phyloP scores from a whole-genome alignment of 2,113 vertebrate genomes.

The Amblyornis subalaris region DNA sequence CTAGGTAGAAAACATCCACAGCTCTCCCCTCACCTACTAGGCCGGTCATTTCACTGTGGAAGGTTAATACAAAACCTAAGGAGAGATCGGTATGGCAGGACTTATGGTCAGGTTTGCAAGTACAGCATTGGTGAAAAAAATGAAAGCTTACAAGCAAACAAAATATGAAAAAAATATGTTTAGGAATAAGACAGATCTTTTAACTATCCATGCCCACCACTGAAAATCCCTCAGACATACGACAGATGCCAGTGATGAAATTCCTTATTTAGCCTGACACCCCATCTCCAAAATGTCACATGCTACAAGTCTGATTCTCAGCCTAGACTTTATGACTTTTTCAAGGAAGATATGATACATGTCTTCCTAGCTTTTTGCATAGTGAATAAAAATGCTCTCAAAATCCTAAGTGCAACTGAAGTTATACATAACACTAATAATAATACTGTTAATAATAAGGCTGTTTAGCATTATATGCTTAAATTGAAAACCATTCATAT shows the following conservation, averaged over 20 bases:
- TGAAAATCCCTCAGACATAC: neutral
- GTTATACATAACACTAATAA: neutral
- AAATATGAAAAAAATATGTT: neutral
- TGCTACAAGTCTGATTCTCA: neutral
- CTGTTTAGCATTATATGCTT: constrained; percentile 6
- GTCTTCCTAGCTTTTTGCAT: neutral
- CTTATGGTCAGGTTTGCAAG: neutral
- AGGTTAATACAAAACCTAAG: neutral
- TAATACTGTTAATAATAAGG: neutral
- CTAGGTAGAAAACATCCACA: neutral
- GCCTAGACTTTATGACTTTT: neutral
- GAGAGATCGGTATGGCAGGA: neutral
- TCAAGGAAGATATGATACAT: neutral
- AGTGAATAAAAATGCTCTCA: neutral
- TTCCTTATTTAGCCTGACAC: neutral
- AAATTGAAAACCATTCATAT: constrained; percentile 14
- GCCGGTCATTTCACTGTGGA: neutral
- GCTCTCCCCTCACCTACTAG: neutral
- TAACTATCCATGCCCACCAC: neutral
- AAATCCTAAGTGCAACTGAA: neutral
- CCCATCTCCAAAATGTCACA: neutral
- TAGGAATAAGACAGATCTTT: neutral
- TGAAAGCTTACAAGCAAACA: neutral
- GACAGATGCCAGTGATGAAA: neutral
- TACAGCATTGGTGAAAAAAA: neutral